These are phyloP conservation scores for Diacarnus erythraeanus DNA, from an alignment of 37 sponge, comb jelly and placozoan genomes.

Conservation along the genomic window DNA sequence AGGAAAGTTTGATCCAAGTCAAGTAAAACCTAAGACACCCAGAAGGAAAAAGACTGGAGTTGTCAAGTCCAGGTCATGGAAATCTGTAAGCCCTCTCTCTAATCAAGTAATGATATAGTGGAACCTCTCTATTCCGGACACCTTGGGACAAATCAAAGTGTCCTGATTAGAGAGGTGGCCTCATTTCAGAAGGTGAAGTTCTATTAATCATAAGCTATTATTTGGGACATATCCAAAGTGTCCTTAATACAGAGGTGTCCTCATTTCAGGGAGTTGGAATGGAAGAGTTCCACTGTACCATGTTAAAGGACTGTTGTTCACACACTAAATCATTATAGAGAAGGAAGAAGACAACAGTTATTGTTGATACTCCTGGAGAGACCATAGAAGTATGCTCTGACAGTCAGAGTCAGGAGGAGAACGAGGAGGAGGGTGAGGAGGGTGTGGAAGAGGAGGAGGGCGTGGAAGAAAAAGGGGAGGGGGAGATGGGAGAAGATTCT, in stretches of 20 bases:
- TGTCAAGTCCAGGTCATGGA: too few relatives aligned
- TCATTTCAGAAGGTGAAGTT: too few relatives aligned
- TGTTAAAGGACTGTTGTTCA: too few relatives aligned
- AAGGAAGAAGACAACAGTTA: neutral
- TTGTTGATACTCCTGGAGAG: neutral
- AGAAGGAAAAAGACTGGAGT: neutral
- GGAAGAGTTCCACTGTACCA: too few relatives aligned
- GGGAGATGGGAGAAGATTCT: neutral
- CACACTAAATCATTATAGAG: neutral
- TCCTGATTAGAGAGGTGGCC: too few relatives aligned
- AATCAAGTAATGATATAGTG: too few relatives aligned
- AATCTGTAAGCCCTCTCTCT: too few relatives aligned
- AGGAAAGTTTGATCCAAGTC: constrained; percentile 51
- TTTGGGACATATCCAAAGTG: neutral
- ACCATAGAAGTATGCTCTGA: neutral
- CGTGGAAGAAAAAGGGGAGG: neutral
- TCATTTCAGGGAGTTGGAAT: too few relatives aligned
- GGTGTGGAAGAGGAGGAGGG: constrained; percentile 1
- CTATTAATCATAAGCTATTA: constrained; percentile 2
- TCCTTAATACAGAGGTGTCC: too few relatives aligned
- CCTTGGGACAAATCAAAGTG: too few relatives aligned
- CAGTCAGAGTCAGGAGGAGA: neutral
- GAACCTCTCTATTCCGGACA: too few relatives aligned
- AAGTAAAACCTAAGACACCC: neutral
- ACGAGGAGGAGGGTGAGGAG: neutral